These are phyloP conservation scores for Xiphydria camelus DNA, from an alignment of 2,888 invertebrate species.

Conservation along the genomic window DNA sequence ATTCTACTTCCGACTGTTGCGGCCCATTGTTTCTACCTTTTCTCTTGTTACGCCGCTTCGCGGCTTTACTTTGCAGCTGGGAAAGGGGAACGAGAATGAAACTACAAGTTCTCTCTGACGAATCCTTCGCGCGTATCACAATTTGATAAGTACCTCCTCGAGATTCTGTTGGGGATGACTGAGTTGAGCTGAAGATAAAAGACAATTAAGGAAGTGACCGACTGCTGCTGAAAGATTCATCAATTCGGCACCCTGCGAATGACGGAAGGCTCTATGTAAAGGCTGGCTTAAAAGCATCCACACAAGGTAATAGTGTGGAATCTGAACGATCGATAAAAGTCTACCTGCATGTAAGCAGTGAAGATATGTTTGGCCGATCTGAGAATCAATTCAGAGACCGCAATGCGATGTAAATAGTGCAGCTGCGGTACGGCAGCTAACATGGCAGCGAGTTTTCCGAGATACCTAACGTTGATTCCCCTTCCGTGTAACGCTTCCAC, in stretches of 20 bases:
- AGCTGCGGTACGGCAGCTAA: constrained; percentile 78
- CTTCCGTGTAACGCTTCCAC: constrained; percentile 92
- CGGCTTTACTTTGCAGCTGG: constrained; percentile 64
- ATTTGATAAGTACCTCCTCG: constrained; percentile 65
- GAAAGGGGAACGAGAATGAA: too few relatives aligned
- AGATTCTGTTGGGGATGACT: constrained; percentile 69
- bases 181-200: constrained; percentile 77
- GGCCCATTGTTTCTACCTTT: constrained; percentile 62
- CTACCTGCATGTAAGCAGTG: constrained; percentile 83
- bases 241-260: constrained; percentile 75
- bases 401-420: constrained; percentile 86
- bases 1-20: constrained; percentile 66
- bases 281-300: neutral
- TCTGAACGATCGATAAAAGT: neutral
- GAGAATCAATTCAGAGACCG: constrained; percentile 85
- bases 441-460: constrained; percentile 87
- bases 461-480: constrained; percentile 95
- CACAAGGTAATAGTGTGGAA: neutral
- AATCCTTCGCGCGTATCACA: neutral
- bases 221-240: constrained; percentile 89
- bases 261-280: constrained; percentile 6
- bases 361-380: constrained; percentile 94
- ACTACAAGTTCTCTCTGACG: neutral
- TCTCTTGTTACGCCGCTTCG: constrained; percentile 66
- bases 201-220: constrained; percentile 95